A percentile compares a stretch with the other conserved stretches of the same genome.
These are phyloP conservation scores for Oreochromis grahami DNA, from an alignment of 2,797 vertebrate genomes.

Conservation along the genomic window DNA sequence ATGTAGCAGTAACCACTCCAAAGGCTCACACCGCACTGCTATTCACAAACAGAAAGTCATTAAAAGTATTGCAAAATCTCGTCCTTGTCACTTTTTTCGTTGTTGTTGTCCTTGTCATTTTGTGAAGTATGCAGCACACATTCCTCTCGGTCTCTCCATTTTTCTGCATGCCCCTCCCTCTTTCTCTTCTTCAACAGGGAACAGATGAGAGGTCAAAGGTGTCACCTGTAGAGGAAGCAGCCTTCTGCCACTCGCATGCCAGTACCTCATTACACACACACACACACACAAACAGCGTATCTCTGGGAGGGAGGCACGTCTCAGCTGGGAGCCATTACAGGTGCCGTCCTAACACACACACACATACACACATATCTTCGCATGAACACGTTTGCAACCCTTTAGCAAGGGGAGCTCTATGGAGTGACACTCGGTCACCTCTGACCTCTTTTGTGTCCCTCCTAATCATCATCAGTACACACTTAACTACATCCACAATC, in stretches of 20 bases:
- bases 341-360: slow-evolving; percentile 52
- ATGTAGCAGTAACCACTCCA: background rate
- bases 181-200: slow-evolving; percentile 65
- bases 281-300: background rate
- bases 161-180: slow-evolving; percentile 27
- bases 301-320: background rate
- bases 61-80: slow-evolving; percentile 15
- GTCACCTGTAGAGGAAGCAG: slow-evolving; percentile 81
- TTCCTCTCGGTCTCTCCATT: slow-evolving; percentile 7
- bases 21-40: background rate
- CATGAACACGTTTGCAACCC: slow-evolving; percentile 7
- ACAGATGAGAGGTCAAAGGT: slow-evolving; percentile 85
- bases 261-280: slow-evolving; percentile 72
- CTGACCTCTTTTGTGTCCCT: slow-evolving; percentile 65
- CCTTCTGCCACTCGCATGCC: slow-evolving; percentile 78
- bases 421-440: slow-evolving; percentile 57
- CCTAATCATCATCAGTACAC: slow-evolving; percentile 70
- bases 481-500: slow-evolving; percentile 66
- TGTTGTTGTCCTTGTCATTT: background rate
- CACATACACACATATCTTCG: slow-evolving; percentile 32
- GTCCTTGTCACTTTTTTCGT: background rate
- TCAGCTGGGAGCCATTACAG: slow-evolving; percentile 84
- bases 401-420: slow-evolving; percentile 29
- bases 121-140: background rate
- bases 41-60: slow-evolving; percentile 6